phyloP scores from a whole-genome alignment of 2,113 vertebrate genomes.

The Platichthys stellatus region DNA sequence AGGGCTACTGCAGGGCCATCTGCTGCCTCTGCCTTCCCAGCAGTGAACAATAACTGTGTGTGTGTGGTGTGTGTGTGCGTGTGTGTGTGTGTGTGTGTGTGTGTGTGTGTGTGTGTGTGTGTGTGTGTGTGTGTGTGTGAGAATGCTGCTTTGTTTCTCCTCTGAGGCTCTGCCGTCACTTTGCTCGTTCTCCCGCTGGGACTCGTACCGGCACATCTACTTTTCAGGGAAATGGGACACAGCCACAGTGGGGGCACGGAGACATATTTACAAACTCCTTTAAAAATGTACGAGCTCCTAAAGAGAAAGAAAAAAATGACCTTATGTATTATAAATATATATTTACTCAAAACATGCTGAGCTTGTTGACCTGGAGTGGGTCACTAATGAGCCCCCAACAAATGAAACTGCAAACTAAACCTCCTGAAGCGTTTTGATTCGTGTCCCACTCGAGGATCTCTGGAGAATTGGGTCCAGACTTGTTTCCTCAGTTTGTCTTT shows the following conservation, averaged over 20 bases:
- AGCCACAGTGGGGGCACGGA: constrained; percentile 23
- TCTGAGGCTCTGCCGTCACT: constrained; percentile 31
- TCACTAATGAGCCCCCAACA: too few species aligned
- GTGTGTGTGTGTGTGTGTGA: constrained; percentile 8
- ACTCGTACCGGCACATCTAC: constrained; percentile 43
- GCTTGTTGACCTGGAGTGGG: neutral
- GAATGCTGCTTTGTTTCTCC: constrained; percentile 25
- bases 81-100: neutral
- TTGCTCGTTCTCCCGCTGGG: constrained; percentile 41
- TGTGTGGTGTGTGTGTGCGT: too few species aligned
- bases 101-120: constrained; percentile 20
- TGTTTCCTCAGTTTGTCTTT: too few species aligned
- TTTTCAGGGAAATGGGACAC: constrained; percentile 53
- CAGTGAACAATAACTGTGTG: constrained; percentile 44
- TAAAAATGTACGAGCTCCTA: constrained; percentile 30
- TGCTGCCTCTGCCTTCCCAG: constrained; percentile 53
- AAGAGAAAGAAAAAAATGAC: neutral
- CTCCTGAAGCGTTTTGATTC: too few species aligned
- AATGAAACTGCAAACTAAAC: too few species aligned
- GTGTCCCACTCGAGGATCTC: too few species aligned
- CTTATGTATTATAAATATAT: neutral
- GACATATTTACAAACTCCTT: constrained; percentile 57
- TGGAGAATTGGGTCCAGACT: too few species aligned
- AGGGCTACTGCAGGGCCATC: constrained; percentile 53
- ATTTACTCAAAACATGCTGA: neutral